These are phyloP conservation scores for Chlorops oryzae DNA, from an alignment of 1,140 invertebrate genomes.

Conservation along the genomic window DNA sequence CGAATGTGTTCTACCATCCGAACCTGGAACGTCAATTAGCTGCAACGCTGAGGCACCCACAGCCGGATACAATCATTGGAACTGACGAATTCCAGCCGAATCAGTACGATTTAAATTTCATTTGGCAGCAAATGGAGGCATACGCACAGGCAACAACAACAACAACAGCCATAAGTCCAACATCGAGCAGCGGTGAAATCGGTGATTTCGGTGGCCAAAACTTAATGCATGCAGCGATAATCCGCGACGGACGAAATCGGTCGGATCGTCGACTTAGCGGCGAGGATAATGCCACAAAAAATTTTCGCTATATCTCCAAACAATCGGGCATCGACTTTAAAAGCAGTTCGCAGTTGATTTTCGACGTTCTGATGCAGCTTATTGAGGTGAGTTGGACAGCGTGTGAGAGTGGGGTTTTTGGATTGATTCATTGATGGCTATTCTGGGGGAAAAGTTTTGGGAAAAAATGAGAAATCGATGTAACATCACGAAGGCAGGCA, in stretches of 20 bases:
- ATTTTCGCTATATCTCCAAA: conserved; percentile 40
- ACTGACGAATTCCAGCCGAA: conserved; percentile 39
- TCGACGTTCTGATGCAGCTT: conserved; percentile 46
- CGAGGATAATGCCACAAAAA: conserved; percentile 37
- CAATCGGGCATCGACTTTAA: conserved; percentile 45
- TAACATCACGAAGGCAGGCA: background rate
- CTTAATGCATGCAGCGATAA: no score
- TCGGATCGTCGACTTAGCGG: background rate
- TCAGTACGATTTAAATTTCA: conserved; percentile 47
- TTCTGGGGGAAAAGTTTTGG: background rate
- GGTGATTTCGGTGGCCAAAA: background rate
- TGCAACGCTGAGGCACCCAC: background rate
- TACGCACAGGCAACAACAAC: conserved; percentile 17
- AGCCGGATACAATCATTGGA: conserved; percentile 38
- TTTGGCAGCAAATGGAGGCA: conserved; percentile 44
- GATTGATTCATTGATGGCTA: background rate
- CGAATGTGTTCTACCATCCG: conserved; percentile 44
- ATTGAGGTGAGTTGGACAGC: conserved; percentile 37
- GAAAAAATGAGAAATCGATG: conserved; percentile 1
- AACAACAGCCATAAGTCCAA: no score
- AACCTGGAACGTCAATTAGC: conserved; percentile 41
- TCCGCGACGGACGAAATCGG: no score
- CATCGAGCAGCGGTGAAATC: background rate
- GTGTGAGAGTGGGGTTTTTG: background rate
- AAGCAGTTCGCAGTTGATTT: conserved; percentile 45